Conservation (phyloP, 1,140 invertebrate species). For the Panulirus ornatus region DNA sequence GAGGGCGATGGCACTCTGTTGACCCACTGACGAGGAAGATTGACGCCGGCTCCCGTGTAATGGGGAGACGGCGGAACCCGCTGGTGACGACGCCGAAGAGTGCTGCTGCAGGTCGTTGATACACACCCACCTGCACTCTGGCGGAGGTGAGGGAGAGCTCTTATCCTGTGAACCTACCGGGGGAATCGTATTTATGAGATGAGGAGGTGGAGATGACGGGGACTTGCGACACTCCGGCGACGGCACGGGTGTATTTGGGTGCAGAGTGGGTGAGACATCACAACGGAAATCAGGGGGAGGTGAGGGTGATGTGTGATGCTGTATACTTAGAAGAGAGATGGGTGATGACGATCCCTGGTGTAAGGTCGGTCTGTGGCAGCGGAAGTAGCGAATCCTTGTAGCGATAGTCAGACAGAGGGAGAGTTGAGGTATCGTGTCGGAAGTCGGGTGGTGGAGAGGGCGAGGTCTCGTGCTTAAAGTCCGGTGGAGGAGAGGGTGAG, state of each 20-base stretch:
- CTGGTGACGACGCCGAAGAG: slow-evolving; percentile 35
- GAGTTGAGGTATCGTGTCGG: slow-evolving; percentile 48
- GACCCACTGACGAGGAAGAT: slow-evolving; percentile 35
- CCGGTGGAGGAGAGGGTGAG: slow-evolving; percentile 59
- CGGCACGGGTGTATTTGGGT: slow-evolving; percentile 8
- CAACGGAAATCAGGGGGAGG: slow-evolving; percentile 52
- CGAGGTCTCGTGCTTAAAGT: slow-evolving; percentile 63
- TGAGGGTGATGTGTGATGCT: slow-evolving; percentile 34
- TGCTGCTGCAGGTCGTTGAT: slow-evolving; percentile 62
- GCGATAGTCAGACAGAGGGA: slow-evolving; percentile 28
- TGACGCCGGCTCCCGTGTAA: slow-evolving; percentile 11
- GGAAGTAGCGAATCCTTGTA: neutral
- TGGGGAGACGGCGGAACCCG: slow-evolving; percentile 46
- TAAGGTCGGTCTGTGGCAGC: neutral
- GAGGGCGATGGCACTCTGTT: slow-evolving; percentile 42
- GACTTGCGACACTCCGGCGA: neutral
- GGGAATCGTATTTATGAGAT: neutral
- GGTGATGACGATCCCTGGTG: neutral
- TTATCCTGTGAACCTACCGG: neutral
- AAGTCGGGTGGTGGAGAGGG: slow-evolving; percentile 49
- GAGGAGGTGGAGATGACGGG: neutral
- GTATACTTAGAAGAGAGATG: neutral
- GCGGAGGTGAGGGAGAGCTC: slow-evolving; percentile 54
- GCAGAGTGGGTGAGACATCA: slow-evolving; percentile 6
- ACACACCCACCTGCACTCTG: slow-evolving; percentile 55